Conservation (phyloP, 2,797 vertebrate genomes). For the Okamejei kenojei region DNA sequence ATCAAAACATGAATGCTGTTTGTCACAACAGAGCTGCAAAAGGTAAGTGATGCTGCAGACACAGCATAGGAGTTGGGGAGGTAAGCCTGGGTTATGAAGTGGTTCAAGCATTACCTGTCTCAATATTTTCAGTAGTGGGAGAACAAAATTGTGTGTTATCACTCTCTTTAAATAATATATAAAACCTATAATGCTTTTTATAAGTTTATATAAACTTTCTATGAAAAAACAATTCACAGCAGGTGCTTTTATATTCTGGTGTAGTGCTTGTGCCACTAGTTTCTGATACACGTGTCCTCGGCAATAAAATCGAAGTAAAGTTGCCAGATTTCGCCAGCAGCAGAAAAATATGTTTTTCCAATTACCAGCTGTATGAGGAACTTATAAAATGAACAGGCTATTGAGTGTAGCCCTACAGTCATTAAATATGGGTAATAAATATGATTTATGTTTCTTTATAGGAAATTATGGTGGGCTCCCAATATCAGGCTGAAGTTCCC, state of each 20-base stretch:
- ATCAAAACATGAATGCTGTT: too few relatives aligned
- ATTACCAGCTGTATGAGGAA: not conserved
- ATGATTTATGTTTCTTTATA: conserved; percentile 48
- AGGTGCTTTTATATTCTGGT: not conserved
- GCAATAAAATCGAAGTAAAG: not conserved
- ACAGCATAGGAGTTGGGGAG: too few relatives aligned
- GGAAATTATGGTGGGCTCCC: conserved; percentile 98
- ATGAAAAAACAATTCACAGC: not conserved
- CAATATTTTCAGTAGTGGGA: not conserved
- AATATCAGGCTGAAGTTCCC: conserved; percentile 97
- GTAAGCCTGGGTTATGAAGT: too few relatives aligned
- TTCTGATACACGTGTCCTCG: not conserved
- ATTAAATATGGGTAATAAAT: not conserved
- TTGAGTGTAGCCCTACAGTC: not conserved
- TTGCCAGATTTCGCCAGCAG: conserved; percentile 9
- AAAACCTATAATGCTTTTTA: too few relatives aligned
- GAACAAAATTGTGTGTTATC: not conserved
- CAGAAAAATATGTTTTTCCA: not conserved
- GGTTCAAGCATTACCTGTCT: too few relatives aligned
- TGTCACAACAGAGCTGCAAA: too few relatives aligned
- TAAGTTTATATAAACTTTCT: not conserved
- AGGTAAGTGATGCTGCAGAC: too few relatives aligned
- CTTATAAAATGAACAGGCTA: not conserved
- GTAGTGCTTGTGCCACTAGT: not conserved
- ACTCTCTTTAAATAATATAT: not conserved